phyloP scores from a whole-genome alignment of 2,113 vertebrate genomes.

The Ochotona princeps region DNA sequence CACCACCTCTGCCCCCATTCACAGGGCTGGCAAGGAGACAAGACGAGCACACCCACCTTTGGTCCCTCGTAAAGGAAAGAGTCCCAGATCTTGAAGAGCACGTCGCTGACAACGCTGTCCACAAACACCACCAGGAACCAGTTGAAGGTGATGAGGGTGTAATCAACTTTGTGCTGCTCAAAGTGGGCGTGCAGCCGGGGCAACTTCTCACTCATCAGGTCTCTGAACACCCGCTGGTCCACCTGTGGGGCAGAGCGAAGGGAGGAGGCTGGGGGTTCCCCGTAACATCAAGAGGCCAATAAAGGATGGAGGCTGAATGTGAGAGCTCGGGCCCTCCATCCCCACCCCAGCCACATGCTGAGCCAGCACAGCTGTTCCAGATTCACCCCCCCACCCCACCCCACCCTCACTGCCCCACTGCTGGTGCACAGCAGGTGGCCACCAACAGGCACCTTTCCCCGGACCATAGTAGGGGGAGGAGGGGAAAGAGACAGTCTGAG shows the following conservation, averaged over 20 bases:
- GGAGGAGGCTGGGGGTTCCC: neutral
- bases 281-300: rapidly evolving
- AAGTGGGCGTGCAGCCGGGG: slow-evolving; percentile 95
- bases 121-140: slow-evolving; percentile 99
- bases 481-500: neutral
- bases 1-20: rapidly evolving
- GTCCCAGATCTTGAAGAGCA: slow-evolving; percentile 99
- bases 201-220: slow-evolving; percentile 96
- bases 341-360: no score
- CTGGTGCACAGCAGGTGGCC: neutral
- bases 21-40: rapidly evolving
- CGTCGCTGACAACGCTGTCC: slow-evolving; percentile 96
- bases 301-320: neutral
- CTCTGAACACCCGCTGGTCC: slow-evolving; percentile 98
- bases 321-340: neutral
- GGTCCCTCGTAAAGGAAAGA: slow-evolving; percentile 97
- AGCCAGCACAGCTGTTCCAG: neutral
- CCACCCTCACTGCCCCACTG: neutral
- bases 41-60: slow-evolving; percentile 88
- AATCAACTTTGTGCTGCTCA: slow-evolving; percentile 95
- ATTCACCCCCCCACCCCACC: no score
- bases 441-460: no score
- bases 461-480: no score
- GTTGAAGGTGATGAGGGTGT: slow-evolving; percentile 99
- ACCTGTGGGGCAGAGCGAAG: slow-evolving; percentile 86